Percentiles rank a stretch among this genome's conserved stretches.
Evolutionary conservation across 2,113 vertebrate genomes (phyloP).

Genomic region (Channa maculata): DNA sequence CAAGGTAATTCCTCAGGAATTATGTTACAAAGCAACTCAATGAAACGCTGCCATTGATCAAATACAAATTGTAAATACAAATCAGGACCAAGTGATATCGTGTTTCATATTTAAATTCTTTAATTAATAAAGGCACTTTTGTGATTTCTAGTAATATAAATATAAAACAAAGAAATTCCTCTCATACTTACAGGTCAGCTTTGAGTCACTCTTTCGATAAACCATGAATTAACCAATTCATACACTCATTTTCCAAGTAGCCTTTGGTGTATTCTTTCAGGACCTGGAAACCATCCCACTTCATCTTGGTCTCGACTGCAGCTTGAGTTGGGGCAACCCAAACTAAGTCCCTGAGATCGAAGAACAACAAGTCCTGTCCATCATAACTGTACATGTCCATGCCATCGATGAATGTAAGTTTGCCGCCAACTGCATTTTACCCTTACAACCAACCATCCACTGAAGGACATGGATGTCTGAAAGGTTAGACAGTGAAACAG

Average conservation of each 20-base stretch:
- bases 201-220: rapidly evolving
- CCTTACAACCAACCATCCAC: slow-evolving; percentile 73
- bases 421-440: rapidly evolving
- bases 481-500: background rate
- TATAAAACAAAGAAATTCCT: background rate
- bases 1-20: no score
- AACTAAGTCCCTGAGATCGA: background rate
- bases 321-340: slow-evolving; percentile 40
- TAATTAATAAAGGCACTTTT: no score
- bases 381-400: slow-evolving; percentile 76
- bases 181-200: slow-evolving; percentile 8
- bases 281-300: slow-evolving; percentile 64
- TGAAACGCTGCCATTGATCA: no score
- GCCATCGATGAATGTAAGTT: rapidly evolving
- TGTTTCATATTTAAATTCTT: no score
- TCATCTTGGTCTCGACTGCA: slow-evolving; percentile 48
- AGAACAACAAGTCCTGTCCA: slow-evolving; percentile 70
- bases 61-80: no score
- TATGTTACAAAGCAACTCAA: no score
- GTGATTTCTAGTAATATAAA: no score
- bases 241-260: slow-evolving; percentile 78
- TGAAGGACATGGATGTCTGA: slow-evolving; percentile 69
- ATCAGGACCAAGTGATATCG: no score
- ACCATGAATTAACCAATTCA: slow-evolving; percentile 62
- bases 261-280: slow-evolving; percentile 77